These are phyloP conservation scores for Rhyacophila evoluta DNA, from an alignment of 2,888 invertebrate species.

Conservation along the genomic window DNA sequence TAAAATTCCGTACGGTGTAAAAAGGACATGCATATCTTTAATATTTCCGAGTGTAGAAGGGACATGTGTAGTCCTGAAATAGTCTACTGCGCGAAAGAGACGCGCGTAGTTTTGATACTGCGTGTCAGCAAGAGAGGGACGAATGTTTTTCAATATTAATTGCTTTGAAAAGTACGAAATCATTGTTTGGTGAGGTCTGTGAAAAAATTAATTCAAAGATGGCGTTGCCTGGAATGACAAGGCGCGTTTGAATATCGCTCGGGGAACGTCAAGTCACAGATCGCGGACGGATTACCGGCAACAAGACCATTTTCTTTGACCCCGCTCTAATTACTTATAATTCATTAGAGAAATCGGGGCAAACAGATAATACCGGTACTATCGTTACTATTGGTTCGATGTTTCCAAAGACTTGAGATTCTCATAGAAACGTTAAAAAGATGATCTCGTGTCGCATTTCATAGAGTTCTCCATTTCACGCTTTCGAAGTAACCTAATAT, in stretches of 20 bases:
- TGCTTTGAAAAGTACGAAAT: constrained; percentile 51
- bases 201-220: constrained; percentile 48
- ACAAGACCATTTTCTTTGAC: background rate
- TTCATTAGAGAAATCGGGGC: too few relatives aligned
- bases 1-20: constrained; percentile 4
- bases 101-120: background rate
- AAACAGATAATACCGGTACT: too few relatives aligned
- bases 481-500: too few relatives aligned
- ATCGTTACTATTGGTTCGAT: too few relatives aligned
- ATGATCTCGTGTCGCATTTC: too few relatives aligned
- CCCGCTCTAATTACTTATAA: too few relatives aligned
- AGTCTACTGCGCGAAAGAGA: background rate
- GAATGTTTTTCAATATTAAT: constrained; percentile 49
- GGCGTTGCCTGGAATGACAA: constrained; percentile 45
- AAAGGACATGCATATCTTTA: constrained; percentile 22
- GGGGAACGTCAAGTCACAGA: background rate
- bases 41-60: background rate
- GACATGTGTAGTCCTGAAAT: constrained; percentile 19
- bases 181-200: constrained; percentile 42
- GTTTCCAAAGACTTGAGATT: too few relatives aligned
- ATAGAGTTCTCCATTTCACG: too few relatives aligned
- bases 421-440: too few relatives aligned
- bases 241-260: constrained; percentile 36
- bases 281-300: background rate
- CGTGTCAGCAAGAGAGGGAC: background rate